Evolutionary conservation across 1,140 invertebrate genomes (phyloP), one percentile per base, ranked within the genome.

Genomic region (Drosophila albomicans): DNA sequence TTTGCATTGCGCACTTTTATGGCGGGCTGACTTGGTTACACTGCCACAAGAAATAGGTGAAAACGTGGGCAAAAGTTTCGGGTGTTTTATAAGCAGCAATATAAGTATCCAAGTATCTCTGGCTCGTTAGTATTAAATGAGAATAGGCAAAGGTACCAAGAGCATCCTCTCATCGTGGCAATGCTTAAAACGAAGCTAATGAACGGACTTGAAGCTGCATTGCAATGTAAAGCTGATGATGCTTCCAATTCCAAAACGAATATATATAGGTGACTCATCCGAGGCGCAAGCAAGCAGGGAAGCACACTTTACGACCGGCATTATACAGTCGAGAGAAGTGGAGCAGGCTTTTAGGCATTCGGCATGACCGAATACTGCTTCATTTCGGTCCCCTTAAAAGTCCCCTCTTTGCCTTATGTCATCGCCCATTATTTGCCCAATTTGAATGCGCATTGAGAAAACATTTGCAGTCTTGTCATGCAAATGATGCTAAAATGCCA

Each of bases 121-220:
- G 52, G 11, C 72, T 75, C 72, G 72, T 75, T 75, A 75, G 72
- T 41, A 54, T 43, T 41, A 75, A 75, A 70, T 75, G 66, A 70
- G 66, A 25, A 64, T 48, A 58, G 56, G 48, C 51, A 38, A 7
- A 13, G 49, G 32, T 11, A 43, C 15, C 48, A 7, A 25, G 20
- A 25, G 20, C 20, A 25, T 25, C 20, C 20, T 25, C 20, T 15
- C 32, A n/a, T 48, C 57, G 41, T 59, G 32, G 56, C 57, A 46
- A 54, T 57, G 57, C 62, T 56, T 45, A 57, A 69, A 82, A 82
- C 79, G 80, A 82, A 84, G 72, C 81, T 84, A 84, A 84, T 84
- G 66, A 82, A 82, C 79, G 72, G 76, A 57, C 68, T 75, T 77
- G 4, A 46, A 63, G 28, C 32, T 45, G 56, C 30, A 64, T 41